Evolutionary conservation across 2,888 invertebrate genomes (phyloP).

Genomic region (Drosophila quinaria): DNA sequence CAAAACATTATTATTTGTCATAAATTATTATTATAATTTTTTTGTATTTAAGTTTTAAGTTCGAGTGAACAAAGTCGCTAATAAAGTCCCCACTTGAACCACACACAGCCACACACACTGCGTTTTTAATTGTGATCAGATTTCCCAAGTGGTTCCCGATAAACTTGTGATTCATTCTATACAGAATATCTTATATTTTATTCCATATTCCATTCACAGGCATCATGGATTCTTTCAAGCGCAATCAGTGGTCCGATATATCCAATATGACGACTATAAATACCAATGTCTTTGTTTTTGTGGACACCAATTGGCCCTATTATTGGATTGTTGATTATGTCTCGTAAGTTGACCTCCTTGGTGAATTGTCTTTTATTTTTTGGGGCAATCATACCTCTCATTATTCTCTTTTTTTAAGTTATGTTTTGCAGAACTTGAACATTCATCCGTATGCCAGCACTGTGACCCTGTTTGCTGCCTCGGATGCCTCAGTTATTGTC

Average conservation of each 20-base stretch:
- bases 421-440: slow-evolving; percentile 88
- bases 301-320: slow-evolving; percentile 90
- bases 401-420: slow-evolving; percentile 72
- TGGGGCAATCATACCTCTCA: too few relatives aligned
- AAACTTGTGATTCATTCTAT: not conserved
- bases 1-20: slow-evolving; percentile 33
- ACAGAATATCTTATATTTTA: not conserved
- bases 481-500: slow-evolving; percentile 88
- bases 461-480: slow-evolving; percentile 89
- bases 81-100: slow-evolving; percentile 66
- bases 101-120: slow-evolving; percentile 6
- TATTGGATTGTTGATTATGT: slow-evolving; percentile 88
- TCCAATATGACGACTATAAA: slow-evolving; percentile 82
- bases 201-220: slow-evolving; percentile 33
- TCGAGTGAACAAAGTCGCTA: slow-evolving; percentile 55
- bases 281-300: slow-evolving; percentile 89
- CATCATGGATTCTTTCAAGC: slow-evolving; percentile 58
- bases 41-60: slow-evolving; percentile 70
- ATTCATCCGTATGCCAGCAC: slow-evolving; percentile 90
- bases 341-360: slow-evolving; percentile 85
- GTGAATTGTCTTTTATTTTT: too few relatives aligned
- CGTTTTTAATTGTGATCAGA: slow-evolving; percentile 18
- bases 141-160: slow-evolving; percentile 60
- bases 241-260: slow-evolving; percentile 55
- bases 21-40: slow-evolving; percentile 50